Evolutionary conservation across 2,113 vertebrate genomes (phyloP), one percentile per base, ranked within the genome.

Genomic region (Perca flavescens): DNA sequence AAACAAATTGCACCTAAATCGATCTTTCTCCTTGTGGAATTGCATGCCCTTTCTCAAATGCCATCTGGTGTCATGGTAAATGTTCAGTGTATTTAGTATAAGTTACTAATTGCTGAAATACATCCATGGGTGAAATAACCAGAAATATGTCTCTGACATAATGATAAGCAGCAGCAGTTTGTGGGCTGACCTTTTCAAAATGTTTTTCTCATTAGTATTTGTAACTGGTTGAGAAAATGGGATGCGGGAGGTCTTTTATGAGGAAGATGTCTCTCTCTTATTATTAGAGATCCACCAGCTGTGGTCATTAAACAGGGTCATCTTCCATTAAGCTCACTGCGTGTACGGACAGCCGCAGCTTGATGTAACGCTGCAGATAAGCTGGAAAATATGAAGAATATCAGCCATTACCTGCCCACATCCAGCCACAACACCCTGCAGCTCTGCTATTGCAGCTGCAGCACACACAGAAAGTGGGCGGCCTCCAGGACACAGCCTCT

Each of bases 101-200:
- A 58, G 15, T 63, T 57, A 74, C 47, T 40, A 79, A 75, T 76
- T 80, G 31, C 50, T 61, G 43, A 69, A 64, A 81, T 62, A 9
- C 21, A 36, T 80, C 14, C 12, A 12, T 8, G 16, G 10, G 4
- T 71, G 36, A 68, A 77, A 62, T 53, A n/a, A 74, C 72, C 22
- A 8, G 3, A 77, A 76, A 73, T 71, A 49, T 68, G 40, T 76
- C 2, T 53, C 16, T 10, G 31, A 72, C 14, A 11, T 63, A 77
- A 69, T 61, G 28, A 84, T 50, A 62, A 84, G 53, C 73, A 52
- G 40, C 74, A 50, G 17, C 53, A 5, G 11, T 79, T 83, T 31
- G 40, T 31, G 76, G 22, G n/a, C 21, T 90, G 88, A 91, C 90
- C 88, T 94, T 90, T 90, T 73, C 47, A 21, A 77, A 83, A 65